A percentile compares a stretch with the other conserved stretches of the same genome.
These are phyloP conservation scores for Pygoscelis adeliae DNA, from an alignment of 2,113 vertebrate genomes.

Conservation along the genomic window DNA sequence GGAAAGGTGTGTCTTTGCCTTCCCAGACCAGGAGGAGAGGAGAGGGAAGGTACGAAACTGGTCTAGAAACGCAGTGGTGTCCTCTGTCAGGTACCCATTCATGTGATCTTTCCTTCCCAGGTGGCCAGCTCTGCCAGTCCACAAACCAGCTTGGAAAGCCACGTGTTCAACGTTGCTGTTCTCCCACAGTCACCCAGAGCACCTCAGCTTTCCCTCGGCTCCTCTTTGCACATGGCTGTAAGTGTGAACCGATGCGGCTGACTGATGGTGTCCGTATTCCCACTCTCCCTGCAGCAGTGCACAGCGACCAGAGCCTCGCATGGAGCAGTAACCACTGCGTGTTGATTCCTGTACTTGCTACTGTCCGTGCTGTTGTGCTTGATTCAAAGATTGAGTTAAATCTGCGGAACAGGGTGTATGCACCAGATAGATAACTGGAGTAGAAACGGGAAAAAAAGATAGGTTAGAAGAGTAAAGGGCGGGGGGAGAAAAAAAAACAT, in stretches of 20 bases:
- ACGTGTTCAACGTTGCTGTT: slow-evolving; percentile 87
- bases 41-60: neutral
- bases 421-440: neutral
- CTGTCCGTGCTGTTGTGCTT: neutral
- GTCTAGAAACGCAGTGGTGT: neutral
- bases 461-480: neutral
- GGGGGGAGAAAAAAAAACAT: too few relatives aligned
- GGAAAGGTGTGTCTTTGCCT: neutral
- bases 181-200: slow-evolving; percentile 81
- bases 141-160: slow-evolving; percentile 73
- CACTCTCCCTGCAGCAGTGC: too few relatives aligned
- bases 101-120: slow-evolving; percentile 59
- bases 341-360: neutral
- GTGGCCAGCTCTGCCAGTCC: slow-evolving; percentile 78
- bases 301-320: neutral
- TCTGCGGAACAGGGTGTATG: neutral
- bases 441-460: neutral
- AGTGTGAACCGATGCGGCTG: neutral
- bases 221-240: slow-evolving; percentile 91
- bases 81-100: neutral
- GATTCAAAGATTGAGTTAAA: neutral
- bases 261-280: neutral
- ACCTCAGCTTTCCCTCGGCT: slow-evolving; percentile 79
- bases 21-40: neutral
- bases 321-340: neutral